Evolutionary conservation across 2,888 invertebrate genomes (phyloP), one percentile per base, ranked within the genome.

Genomic region (Hemistola chrysoprasaria): DNA sequence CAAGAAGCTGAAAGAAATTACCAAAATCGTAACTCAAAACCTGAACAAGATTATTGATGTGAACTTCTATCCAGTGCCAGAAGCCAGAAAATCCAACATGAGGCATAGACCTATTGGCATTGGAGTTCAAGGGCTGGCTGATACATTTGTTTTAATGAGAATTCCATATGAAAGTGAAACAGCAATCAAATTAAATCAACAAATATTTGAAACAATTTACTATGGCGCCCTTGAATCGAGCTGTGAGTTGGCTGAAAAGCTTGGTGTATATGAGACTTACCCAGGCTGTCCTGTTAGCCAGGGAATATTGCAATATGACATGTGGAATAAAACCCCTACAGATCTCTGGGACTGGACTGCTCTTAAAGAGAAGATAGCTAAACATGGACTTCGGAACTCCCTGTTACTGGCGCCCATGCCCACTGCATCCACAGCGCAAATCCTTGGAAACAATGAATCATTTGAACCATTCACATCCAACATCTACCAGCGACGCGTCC

Each of bases 401-500:
- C 88, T 98, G 16, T 87, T 99, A 9, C 59, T 99, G 50, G 98
- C 99, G 0, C 98, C 98, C 0, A 99, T 99, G 99, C 99, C 99
- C 0, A 99, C 99, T 3, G 98, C 99, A 5, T 98, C 98, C 0
- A 99, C 99, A 0, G 99, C 99, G 1, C 99, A 99, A 85, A 99
- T 99, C 68, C 92, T 99, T 27, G 99, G 99, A 8, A 99, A 99
- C 74, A 99, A 99, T 75, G 99, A 99, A 79, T 97, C 98, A 0
- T 95, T 98, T 67, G 99, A 99, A 80, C 97, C 99, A 0, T 99
- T 98, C 78, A 99, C 98, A 0, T 98, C 97, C 22, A 99, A 99
- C 72, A 97, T 99, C 59, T 99, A 99, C 79, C 94, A 95, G 9
- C 90, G 99, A 55, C 90, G 98, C 32, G 99, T 99, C 0, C 87